Evolutionary conservation across 1,140 invertebrate genomes (phyloP).

Genomic region (Arion vulgaris): DNA sequence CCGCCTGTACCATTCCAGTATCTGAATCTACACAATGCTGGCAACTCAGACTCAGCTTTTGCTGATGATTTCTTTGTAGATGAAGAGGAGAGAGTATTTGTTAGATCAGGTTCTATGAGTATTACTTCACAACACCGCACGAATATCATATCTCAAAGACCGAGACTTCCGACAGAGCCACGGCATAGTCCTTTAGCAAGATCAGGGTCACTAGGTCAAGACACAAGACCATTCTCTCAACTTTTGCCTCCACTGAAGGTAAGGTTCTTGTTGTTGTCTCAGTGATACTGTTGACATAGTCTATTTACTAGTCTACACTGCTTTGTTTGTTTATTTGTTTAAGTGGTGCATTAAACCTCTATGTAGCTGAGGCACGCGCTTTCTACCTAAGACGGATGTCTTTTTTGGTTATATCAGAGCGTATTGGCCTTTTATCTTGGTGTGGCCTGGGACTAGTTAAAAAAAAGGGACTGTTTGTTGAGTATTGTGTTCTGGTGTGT

Average conservation of each 20-base stretch:
- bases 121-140: constrained; percentile 32
- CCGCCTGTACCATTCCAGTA: constrained; percentile 67
- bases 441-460: no score
- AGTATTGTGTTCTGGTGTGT: no score
- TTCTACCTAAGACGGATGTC: no score
- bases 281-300: no score
- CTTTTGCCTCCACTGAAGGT: constrained; percentile 53
- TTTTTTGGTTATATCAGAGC: no score
- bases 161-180: constrained; percentile 65
- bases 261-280: background rate
- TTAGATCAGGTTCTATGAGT: constrained; percentile 66
- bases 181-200: constrained; percentile 67
- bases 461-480: no score
- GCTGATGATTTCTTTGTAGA: constrained; percentile 69
- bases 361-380: no score
- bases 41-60: constrained; percentile 69
- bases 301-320: no score
- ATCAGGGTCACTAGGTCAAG: constrained; percentile 66
- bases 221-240: constrained; percentile 59
- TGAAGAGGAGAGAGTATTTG: constrained; percentile 66
- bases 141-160: constrained; percentile 50
- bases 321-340: no score
- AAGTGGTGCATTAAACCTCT: no score
- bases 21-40: constrained; percentile 63
- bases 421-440: no score